These are phyloP conservation scores for Dichetophora obliterata DNA, from an alignment of 2,888 invertebrate genomes.

Conservation along the genomic window DNA sequence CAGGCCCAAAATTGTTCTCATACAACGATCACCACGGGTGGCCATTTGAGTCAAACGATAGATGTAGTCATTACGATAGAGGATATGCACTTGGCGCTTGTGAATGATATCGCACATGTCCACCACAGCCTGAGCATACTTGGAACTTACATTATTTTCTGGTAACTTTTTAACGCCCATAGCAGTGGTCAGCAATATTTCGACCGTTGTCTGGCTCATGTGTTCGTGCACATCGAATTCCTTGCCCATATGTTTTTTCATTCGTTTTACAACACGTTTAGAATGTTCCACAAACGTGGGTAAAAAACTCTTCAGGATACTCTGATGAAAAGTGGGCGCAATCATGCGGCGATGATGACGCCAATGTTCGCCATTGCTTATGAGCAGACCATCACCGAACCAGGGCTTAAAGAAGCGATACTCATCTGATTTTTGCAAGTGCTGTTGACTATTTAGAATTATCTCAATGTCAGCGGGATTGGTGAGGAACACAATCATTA, in stretches of 20 bases:
- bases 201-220: constrained; percentile 84
- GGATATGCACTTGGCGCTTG: constrained; percentile 81
- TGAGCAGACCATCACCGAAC: constrained; percentile 84
- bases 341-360: constrained; percentile 85
- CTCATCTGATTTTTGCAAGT: constrained; percentile 81
- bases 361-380: constrained; percentile 85
- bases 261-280: constrained; percentile 76
- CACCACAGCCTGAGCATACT: constrained; percentile 88
- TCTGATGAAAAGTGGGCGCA: constrained; percentile 87
- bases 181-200: constrained; percentile 84
- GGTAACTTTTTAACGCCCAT: constrained; percentile 86
- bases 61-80: constrained; percentile 79
- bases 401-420: constrained; percentile 84
- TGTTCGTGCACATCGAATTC: constrained; percentile 83
- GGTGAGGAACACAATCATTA: constrained; percentile 76
- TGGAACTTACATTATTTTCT: constrained; percentile 78
- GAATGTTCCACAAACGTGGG: constrained; percentile 83
- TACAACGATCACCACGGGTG: constrained; percentile 77
- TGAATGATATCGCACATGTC: constrained; percentile 89
- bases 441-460: constrained; percentile 81
- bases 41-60: constrained; percentile 80
- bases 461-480: constrained; percentile 81
- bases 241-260: constrained; percentile 76
- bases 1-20: constrained; percentile 81
- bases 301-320: constrained; percentile 85